A percentile compares a stretch with the other conserved stretches of the same genome.
Evolutionary conservation across 2,797 vertebrate genomes (phyloP).

Genomic region (Xiphophorus birchmanni): DNA sequence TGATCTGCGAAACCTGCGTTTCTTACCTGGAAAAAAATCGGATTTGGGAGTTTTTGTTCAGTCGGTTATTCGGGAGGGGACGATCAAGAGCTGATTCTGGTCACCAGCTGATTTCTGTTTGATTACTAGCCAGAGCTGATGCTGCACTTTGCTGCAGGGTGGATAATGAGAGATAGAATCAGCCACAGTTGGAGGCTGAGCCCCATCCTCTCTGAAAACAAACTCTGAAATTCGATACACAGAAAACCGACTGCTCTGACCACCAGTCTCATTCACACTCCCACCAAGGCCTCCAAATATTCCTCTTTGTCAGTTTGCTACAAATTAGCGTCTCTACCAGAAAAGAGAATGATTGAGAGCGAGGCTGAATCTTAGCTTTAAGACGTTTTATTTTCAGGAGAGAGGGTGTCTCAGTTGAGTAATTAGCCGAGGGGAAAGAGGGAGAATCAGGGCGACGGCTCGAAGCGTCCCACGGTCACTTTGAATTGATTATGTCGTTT

Average conservation of each 20-base stretch:
- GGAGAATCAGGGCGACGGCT: constrained; percentile 7
- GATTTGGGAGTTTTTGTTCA: not conserved
- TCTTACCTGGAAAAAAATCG: not conserved
- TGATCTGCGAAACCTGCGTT: not conserved
- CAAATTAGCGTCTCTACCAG: not conserved
- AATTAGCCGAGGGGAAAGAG: constrained; percentile 29
- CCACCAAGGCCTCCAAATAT: not conserved
- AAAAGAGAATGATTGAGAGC: not conserved
- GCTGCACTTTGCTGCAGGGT: not conserved
- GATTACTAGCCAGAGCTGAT: not conserved
- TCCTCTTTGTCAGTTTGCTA: not conserved
- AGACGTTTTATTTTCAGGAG: constrained; percentile 1
- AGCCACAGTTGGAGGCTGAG: constrained; percentile 18
- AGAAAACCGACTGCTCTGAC: not conserved
- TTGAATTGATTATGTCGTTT: constrained; percentile 25
- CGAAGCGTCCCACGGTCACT: constrained; percentile 25
- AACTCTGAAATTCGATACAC: not conserved
- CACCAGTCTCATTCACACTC: not conserved
- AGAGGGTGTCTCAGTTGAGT: constrained; percentile 29
- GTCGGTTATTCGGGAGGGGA: not conserved
- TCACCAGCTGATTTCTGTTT: not conserved
- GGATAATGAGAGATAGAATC: not conserved
- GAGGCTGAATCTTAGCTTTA: constrained; percentile 8
- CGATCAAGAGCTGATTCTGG: not conserved
- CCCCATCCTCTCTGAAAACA: not conserved